These are phyloP conservation scores for Saturnia japonica DNA, from an alignment of 2,888 invertebrate genomes.

Conservation along the genomic window DNA sequence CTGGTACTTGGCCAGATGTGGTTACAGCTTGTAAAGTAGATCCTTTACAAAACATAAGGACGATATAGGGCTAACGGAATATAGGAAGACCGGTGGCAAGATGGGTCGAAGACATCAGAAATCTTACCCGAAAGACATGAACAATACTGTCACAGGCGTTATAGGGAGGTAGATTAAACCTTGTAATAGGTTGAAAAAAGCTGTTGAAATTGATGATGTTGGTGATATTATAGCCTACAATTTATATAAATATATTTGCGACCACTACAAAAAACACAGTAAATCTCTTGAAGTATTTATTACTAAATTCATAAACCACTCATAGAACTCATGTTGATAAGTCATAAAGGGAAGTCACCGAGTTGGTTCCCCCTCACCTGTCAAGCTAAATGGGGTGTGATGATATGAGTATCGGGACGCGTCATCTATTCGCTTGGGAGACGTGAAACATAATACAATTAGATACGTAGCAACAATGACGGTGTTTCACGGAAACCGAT, in stretches of 20 bases:
- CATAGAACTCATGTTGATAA: background rate
- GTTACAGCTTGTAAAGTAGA: no score
- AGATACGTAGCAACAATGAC: constrained; percentile 31
- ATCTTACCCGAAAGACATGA: no score
- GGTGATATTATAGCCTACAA: no score
- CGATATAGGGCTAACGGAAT: no score
- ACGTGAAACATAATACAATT: constrained; percentile 25
- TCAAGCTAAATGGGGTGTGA: constrained; percentile 47
- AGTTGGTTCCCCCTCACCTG: constrained; percentile 46
- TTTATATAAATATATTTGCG: background rate
- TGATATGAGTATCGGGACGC: constrained; percentile 55
- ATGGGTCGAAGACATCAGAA: no score
- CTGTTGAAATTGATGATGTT: no score
- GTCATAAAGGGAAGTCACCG: background rate
- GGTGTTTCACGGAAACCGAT: background rate
- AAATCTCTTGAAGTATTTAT: background rate
- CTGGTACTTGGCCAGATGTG: no score
- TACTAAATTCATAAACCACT: background rate
- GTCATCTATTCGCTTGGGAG: constrained; percentile 44
- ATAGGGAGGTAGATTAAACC: no score
- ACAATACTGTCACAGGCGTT: no score
- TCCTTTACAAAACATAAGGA: no score
- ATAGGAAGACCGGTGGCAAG: no score
- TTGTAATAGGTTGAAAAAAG: no score
- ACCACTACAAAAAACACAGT: background rate